Evolutionary conservation across 2,113 vertebrate genomes (phyloP).

Genomic region (Hirundichthys speculiger): DNA sequence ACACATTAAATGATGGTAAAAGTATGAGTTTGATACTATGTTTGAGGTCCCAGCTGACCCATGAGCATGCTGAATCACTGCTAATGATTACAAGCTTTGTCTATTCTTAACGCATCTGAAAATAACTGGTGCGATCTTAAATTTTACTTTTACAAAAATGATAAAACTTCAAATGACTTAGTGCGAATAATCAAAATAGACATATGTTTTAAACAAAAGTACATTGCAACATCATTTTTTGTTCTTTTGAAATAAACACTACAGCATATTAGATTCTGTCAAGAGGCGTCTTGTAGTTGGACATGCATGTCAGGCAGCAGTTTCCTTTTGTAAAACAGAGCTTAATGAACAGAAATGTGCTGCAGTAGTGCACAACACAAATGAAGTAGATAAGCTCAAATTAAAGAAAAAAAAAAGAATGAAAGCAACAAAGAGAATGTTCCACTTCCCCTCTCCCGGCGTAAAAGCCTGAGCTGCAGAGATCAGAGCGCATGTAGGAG

Average conservation of each 20-base stretch:
- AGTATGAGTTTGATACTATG: too few relatives aligned
- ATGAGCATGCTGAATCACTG: conserved; percentile 12
- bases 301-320: conserved; percentile 7
- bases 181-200: background rate
- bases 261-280: conserved; percentile 11
- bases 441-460: background rate
- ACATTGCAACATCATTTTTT: background rate
- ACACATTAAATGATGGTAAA: too few relatives aligned
- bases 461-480: conserved; percentile 14
- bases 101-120: conserved; percentile 24
- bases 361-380: conserved; percentile 12
- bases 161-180: conserved; percentile 29
- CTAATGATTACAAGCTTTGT: conserved; percentile 20
- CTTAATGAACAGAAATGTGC: conserved; percentile 26
- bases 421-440: conserved; percentile 9
- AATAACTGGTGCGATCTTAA: conserved; percentile 36
- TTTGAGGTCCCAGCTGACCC: conserved; percentile 8
- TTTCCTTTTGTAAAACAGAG: conserved; percentile 25
- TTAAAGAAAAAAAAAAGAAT: conserved; percentile 1
- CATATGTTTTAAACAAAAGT: conserved; percentile 12
- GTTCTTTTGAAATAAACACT: conserved; percentile 18
- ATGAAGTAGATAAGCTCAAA: conserved; percentile 13
- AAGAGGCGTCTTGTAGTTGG: background rate
- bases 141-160: conserved; percentile 39
- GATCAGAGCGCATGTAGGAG: conserved; percentile 8